Evolutionary conservation across 2,797 vertebrate species (phyloP).

Genomic region (Acrocephalus scirpaceus): DNA sequence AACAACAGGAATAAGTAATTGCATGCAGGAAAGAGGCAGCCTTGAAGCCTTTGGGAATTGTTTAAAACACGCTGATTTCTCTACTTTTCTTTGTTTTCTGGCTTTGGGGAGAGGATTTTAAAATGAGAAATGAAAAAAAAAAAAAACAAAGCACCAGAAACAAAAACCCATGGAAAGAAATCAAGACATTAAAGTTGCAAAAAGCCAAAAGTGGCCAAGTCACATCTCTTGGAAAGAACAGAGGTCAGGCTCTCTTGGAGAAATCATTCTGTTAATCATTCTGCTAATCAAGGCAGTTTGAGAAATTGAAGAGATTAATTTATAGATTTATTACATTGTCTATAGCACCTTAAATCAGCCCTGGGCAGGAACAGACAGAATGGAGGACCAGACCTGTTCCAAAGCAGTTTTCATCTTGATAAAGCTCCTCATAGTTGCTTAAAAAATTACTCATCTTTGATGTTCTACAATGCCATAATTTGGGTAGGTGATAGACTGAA

Average conservation of each 20-base stretch:
- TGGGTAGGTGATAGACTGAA: slow-evolving; percentile 53
- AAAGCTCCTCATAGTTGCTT: neutral
- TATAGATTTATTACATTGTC: neutral
- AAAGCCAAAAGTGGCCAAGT: neutral
- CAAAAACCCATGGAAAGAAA: neutral
- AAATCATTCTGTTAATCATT: neutral
- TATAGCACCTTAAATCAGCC: neutral
- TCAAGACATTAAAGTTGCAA: neutral
- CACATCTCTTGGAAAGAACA: neutral
- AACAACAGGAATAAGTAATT: neutral
- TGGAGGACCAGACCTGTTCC: neutral
- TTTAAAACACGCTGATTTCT: neutral
- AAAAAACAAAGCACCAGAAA: neutral
- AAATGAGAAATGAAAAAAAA: neutral
- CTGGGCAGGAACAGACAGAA: neutral
- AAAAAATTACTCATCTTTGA: slow-evolving; percentile 19
- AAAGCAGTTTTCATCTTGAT: neutral
- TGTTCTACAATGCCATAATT: slow-evolving; percentile 20
- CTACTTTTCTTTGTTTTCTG: neutral
- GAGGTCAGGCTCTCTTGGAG: neutral
- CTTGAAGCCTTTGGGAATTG: neutral
- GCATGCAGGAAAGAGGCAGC: neutral
- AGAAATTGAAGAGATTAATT: neutral
- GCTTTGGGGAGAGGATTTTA: neutral
- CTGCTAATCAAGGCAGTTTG: neutral